phyloP scores from a whole-genome alignment of 2,888 invertebrate genomes.

The Arrhopalites spinosus region DNA sequence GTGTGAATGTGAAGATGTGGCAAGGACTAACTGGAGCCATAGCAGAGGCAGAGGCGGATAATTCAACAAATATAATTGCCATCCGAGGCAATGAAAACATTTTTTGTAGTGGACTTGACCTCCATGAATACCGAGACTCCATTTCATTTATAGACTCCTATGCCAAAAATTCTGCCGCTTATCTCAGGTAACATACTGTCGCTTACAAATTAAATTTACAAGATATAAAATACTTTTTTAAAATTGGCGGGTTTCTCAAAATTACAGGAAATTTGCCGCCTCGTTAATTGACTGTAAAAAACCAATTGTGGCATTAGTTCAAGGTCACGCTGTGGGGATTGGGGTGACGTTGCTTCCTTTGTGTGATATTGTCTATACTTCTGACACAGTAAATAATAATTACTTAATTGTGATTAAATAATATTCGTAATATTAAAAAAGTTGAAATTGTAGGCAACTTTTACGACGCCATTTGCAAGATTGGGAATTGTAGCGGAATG shows the following conservation, averaged over 20 bases:
- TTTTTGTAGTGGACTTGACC: slow-evolving; percentile 84
- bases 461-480: slow-evolving; percentile 83
- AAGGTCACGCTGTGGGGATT: slow-evolving; percentile 93
- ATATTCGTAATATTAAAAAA: background rate
- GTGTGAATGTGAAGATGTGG: slow-evolving; percentile 15
- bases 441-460: slow-evolving; percentile 70
- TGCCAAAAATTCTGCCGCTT: slow-evolving; percentile 6
- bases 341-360: slow-evolving; percentile 81
- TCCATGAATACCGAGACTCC: slow-evolving; percentile 58
- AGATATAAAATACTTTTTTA: background rate
- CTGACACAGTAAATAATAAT: slow-evolving; percentile 69
- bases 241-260: background rate
- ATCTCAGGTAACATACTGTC: slow-evolving; percentile 31
- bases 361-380: slow-evolving; percentile 85
- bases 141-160: slow-evolving; percentile 56
- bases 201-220: background rate
- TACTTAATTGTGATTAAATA: background rate
- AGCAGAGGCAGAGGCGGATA: slow-evolving; percentile 21
- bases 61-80: slow-evolving; percentile 30
- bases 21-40: slow-evolving; percentile 10
- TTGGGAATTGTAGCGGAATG: slow-evolving; percentile 87
- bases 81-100: slow-evolving; percentile 73
- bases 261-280: slow-evolving; percentile 69
- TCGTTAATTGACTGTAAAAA: slow-evolving; percentile 86
- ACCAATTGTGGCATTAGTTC: slow-evolving; percentile 83